Evolutionary conservation across 2,888 invertebrate species (phyloP).

Genomic region (Pristionchus maxplancki): DNA sequence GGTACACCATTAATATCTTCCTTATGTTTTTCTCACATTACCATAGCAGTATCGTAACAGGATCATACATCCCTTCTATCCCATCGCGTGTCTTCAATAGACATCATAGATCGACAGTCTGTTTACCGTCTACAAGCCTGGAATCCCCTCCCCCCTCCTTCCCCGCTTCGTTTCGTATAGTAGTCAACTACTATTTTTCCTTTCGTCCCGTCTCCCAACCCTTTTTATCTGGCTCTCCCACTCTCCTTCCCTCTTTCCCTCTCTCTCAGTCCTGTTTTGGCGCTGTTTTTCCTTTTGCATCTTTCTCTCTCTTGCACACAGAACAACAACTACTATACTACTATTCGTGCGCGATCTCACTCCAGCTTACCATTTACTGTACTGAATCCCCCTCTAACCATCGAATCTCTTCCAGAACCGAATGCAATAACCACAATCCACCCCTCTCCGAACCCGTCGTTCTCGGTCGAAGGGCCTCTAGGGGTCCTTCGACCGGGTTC

Average conservation of each 20-base stretch:
- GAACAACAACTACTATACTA: neutral
- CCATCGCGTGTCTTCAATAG: neutral
- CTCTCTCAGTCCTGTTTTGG: constrained; percentile 45
- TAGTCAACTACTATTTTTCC: constrained; percentile 42
- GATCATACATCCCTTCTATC: neutral
- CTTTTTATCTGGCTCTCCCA: constrained; percentile 22
- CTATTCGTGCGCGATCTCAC: neutral
- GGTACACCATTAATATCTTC: neutral
- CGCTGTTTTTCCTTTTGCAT: constrained; percentile 35
- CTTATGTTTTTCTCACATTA: neutral
- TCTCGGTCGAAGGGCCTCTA: neutral
- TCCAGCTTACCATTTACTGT: neutral
- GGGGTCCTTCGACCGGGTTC: neutral
- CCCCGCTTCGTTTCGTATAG: neutral
- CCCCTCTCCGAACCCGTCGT: constrained; percentile 27
- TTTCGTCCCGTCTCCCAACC: neutral
- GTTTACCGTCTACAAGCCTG: constrained; percentile 22
- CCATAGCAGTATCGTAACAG: neutral
- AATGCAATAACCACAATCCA: constrained; percentile 40
- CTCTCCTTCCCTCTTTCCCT: neutral
- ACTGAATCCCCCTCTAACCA: no score
- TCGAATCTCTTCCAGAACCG: neutral
- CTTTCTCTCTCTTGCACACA: constrained; percentile 9
- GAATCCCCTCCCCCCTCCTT: neutral
- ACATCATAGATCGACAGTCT: neutral